Conservation (phyloP, 92 coral and sea anemone species). For the Zoanthus sociatus region DNA sequence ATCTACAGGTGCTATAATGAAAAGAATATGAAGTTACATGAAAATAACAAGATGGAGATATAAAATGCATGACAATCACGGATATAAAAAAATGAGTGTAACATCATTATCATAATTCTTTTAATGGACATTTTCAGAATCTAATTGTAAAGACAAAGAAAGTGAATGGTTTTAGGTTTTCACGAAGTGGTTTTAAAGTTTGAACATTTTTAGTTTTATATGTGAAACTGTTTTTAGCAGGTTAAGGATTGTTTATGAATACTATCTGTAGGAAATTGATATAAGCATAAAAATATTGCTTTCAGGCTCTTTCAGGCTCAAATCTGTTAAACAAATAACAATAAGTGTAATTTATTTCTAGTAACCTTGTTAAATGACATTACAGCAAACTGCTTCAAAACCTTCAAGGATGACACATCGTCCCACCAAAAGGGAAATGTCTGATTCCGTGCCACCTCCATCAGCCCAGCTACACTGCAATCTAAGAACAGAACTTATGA, state of each 20-base stretch:
- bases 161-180: not conserved
- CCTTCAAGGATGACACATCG: not conserved
- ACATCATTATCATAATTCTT: not conserved
- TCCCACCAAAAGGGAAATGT: conserved; percentile 11
- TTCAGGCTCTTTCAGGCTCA: not conserved
- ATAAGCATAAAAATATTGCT: conserved; percentile 1
- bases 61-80: not conserved
- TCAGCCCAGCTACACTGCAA: conserved; percentile 11
- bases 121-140: not conserved
- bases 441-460: not conserved
- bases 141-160: not conserved
- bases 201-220: not conserved
- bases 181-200: not conserved
- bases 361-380: conserved; percentile 10
- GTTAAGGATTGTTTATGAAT: not conserved
- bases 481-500: conserved; percentile 5
- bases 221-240: not conserved
- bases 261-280: not conserved
- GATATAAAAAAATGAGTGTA: not conserved
- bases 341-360: not conserved
- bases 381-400: conserved; percentile 1
- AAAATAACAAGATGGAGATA: not conserved
- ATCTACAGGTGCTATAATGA: not conserved
- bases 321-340: not conserved
- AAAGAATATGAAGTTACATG: not conserved